These are phyloP conservation scores for Dromaius novaehollandiae DNA, from an alignment of 2,113 vertebrate species.

Conservation along the genomic window DNA sequence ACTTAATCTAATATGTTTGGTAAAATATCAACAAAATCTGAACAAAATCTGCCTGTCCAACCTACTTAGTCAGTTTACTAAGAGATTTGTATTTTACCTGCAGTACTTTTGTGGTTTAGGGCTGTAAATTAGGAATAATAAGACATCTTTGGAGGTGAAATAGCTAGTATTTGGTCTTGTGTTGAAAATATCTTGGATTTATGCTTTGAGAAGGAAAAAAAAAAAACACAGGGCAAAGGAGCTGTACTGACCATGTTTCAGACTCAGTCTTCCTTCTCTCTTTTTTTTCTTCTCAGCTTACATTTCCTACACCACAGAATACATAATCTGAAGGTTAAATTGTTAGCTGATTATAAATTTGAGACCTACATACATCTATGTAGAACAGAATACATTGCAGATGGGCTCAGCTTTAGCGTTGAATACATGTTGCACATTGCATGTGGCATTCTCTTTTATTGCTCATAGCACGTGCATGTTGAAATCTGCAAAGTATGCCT, in stretches of 20 bases:
- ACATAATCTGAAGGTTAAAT: neutral
- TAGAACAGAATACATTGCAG: neutral
- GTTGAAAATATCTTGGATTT: neutral
- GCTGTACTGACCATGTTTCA: neutral
- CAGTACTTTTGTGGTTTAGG: neutral
- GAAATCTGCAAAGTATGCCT: neutral
- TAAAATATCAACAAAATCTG: neutral
- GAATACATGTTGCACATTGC: neutral
- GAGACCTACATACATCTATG: neutral
- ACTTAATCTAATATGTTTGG: neutral
- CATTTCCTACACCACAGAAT: neutral
- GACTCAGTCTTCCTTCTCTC: neutral
- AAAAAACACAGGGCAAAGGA: neutral
- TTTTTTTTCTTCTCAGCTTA: neutral
- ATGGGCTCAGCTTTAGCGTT: neutral
- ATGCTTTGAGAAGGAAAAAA: neutral
- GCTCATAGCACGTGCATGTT: neutral
- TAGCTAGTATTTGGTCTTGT: neutral
- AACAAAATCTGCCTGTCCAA: neutral
- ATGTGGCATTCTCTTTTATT: neutral
- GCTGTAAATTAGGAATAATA: neutral
- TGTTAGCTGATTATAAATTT: neutral
- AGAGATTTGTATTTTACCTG: neutral
- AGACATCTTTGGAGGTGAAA: neutral
- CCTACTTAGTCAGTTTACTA: neutral